Percentiles rank a stretch among this genome's conserved stretches.
phyloP scores from a whole-genome alignment of 2,888 invertebrate genomes.

The Ochropleura plecta region DNA sequence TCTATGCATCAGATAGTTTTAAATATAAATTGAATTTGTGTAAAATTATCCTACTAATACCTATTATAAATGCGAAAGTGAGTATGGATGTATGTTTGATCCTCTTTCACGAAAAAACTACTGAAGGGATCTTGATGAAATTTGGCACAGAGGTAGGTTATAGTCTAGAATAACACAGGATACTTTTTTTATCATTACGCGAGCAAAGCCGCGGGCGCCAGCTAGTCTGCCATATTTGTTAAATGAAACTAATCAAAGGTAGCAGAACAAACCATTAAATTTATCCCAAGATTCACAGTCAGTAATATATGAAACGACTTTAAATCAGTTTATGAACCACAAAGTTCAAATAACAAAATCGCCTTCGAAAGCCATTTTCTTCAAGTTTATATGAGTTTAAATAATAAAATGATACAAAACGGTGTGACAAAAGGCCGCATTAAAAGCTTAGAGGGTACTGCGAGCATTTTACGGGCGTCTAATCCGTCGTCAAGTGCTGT shows the following conservation, averaged over 20 bases:
- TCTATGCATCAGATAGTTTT: neutral
- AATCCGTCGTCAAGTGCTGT: constrained; percentile 70
- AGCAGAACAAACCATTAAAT: neutral
- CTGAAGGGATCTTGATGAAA: no score
- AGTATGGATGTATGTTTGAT: no score
- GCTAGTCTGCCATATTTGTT: no score
- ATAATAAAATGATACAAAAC: constrained; percentile 57
- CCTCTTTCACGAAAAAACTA: no score
- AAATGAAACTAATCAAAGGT: neutral
- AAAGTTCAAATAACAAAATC: constrained; percentile 22
- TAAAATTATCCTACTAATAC: no score
- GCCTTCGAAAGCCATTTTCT: constrained; percentile 34
- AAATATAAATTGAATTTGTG: no score
- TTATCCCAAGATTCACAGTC: neutral
- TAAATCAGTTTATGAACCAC: constrained; percentile 15
- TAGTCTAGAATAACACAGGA: no score
- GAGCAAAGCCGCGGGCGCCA: no score
- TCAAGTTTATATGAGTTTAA: constrained; percentile 50
- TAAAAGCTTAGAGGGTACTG: constrained; percentile 69
- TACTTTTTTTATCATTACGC: no score
- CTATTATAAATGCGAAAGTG: no score
- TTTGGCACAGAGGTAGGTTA: no score
- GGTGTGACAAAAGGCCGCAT: constrained; percentile 72
- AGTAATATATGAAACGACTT: neutral
- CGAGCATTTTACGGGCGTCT: constrained; percentile 79